These are phyloP conservation scores for Drosophila littoralis DNA, from an alignment of 1,140 invertebrate genomes.

Conservation along the genomic window DNA sequence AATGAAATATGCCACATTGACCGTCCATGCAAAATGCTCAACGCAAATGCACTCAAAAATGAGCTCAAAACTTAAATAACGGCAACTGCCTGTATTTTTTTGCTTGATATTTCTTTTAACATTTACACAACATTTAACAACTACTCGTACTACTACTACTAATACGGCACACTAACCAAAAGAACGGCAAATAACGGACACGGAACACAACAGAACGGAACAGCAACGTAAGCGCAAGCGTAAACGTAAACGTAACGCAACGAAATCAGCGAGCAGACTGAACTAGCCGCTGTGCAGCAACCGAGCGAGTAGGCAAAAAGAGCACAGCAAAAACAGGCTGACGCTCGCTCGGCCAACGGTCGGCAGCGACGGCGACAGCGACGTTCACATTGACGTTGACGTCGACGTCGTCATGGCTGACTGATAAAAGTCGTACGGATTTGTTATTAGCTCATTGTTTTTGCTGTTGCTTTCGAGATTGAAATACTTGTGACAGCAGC, in stretches of 20 bases:
- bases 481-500: slow-evolving; percentile 57
- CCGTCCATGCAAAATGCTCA: slow-evolving; percentile 58
- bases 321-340: slow-evolving; percentile 21
- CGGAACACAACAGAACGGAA: slow-evolving; percentile 56
- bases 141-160: slow-evolving; percentile 26
- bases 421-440: slow-evolving; percentile 64
- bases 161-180: slow-evolving; percentile 41
- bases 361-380: slow-evolving; percentile 18
- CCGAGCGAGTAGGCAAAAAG: slow-evolving; percentile 47
- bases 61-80: slow-evolving; percentile 32
- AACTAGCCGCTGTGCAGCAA: slow-evolving; percentile 61
- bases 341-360: slow-evolving; percentile 36
- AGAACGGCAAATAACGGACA: slow-evolving; percentile 53
- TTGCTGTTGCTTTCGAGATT: slow-evolving; percentile 48
- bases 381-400: slow-evolving; percentile 16
- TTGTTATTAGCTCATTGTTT: slow-evolving; percentile 65
- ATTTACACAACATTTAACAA: slow-evolving; percentile 31
- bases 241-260: slow-evolving; percentile 68
- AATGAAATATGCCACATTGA: slow-evolving; percentile 74
- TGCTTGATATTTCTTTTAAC: slow-evolving; percentile 1
- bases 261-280: slow-evolving; percentile 76
- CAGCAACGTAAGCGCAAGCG: slow-evolving; percentile 36
- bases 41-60: slow-evolving; percentile 28
- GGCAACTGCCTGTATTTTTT: slow-evolving; percentile 5
- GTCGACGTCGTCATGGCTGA: slow-evolving; percentile 60